phyloP scores from a whole-genome alignment of 2,888 invertebrate species.

The Trichopria drosophilae region DNA sequence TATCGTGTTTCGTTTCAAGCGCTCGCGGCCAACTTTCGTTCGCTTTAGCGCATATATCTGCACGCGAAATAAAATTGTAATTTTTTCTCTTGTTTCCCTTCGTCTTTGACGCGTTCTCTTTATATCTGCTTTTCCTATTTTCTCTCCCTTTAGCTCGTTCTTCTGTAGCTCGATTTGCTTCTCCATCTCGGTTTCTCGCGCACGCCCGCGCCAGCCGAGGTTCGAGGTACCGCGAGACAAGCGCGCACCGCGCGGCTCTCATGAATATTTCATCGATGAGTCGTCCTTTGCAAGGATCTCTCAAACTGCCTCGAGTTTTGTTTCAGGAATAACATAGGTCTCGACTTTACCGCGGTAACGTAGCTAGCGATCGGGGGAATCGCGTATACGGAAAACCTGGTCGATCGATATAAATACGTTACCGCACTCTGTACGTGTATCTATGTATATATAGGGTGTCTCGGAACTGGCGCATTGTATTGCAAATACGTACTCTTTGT shows the following conservation, averaged over 20 bases:
- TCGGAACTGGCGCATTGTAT: no score
- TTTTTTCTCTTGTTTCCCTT: constrained; percentile 14
- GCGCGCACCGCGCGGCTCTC: constrained; percentile 7
- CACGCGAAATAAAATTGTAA: constrained; percentile 22
- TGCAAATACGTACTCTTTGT: no score
- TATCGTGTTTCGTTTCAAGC: constrained; percentile 14
- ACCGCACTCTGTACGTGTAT: no score
- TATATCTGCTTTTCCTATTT: not conserved
- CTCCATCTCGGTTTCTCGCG: constrained; percentile 9
- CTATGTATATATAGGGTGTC: no score
- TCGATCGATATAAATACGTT: no score
- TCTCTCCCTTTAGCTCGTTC: constrained; percentile 4
- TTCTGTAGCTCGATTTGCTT: constrained; percentile 8
- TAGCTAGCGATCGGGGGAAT: no score
- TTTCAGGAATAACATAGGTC: constrained; percentile 21
- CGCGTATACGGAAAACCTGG: no score
- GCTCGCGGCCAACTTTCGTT: no score
- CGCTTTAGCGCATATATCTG: no score
- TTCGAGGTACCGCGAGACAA: not conserved
- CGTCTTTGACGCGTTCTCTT: not conserved
- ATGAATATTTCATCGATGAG: constrained; percentile 33
- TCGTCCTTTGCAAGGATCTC: constrained; percentile 31
- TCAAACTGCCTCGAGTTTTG: constrained; percentile 21
- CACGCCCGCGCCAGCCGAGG: not conserved
- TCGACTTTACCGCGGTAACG: no score